Conservation (phyloP, 1,140 invertebrate species). For the Grapholita molesta region DNA sequence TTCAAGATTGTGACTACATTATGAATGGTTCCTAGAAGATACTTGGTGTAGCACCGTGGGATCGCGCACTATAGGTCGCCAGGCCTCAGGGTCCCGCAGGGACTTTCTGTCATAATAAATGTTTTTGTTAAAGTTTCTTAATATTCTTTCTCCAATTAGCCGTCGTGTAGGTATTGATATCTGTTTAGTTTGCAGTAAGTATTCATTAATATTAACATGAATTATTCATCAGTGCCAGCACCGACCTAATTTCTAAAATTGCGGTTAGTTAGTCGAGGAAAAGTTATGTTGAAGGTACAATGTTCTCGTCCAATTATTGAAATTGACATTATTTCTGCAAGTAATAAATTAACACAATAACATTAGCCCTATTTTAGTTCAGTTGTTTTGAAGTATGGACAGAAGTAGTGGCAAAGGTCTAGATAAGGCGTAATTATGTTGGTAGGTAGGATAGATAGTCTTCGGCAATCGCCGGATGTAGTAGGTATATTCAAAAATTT, state of each 20-base stretch:
- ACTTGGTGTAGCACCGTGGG: neutral
- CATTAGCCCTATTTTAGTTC: slow-evolving; percentile 39
- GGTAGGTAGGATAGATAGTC: slow-evolving; percentile 34
- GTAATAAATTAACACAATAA: slow-evolving; percentile 35
- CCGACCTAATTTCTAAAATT: neutral
- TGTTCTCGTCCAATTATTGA: neutral
- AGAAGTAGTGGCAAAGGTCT: slow-evolving; percentile 46
- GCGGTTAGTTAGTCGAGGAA: neutral
- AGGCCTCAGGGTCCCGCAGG: neutral
- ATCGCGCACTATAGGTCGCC: neutral
- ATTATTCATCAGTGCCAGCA: neutral
- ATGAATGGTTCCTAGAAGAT: neutral
- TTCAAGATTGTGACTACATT: slow-evolving; percentile 6
- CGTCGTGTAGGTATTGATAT: neutral
- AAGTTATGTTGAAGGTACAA: neutral
- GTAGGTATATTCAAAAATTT: neutral
- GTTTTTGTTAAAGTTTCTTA: neutral
- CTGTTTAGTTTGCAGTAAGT: neutral
- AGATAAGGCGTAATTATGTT: slow-evolving; percentile 36
- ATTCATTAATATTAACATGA: neutral
- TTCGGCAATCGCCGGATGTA: slow-evolving; percentile 53
- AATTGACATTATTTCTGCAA: slow-evolving; percentile 8
- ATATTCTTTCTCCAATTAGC: no score
- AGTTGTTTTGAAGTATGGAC: slow-evolving; percentile 38
- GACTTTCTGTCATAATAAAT: neutral